Base-by-base conservation (phyloP, 1,140 invertebrate genomes). In the Caerostris darwini region DNA sequence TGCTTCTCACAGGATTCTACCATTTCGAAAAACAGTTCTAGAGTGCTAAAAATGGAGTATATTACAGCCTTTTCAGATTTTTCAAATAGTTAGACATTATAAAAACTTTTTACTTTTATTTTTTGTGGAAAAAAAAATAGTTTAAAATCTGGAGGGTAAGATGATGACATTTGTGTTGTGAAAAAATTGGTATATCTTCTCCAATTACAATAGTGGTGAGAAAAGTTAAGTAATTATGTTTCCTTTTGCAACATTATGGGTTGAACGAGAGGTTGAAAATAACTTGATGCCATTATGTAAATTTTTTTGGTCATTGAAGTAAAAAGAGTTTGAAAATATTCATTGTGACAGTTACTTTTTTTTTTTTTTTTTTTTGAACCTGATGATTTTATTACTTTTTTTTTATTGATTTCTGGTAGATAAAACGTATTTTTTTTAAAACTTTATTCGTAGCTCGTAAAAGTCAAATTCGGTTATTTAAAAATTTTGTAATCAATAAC, bases 61-160 rank as follows among this genome's bases (percentile, higher is more conserved):
- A 77, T 77, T 77, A 77, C 69, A 34, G 61, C 3, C 34, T 34
- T 12, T 77, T 77, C 50, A 19, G 50, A 77, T 34, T 77, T 34
- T 77, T 77, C 14, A 83, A 83, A 83, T 83, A 83, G 82, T 83
- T 83, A 83, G 82, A 54, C 82, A 5, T 56, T 54, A 19, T 83
- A 83, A 83, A 83, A 83, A n/a, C n/a, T n/a, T n/a, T n/a, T n/a
- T n/a, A n/a, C n/a, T n/a, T n/a, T n/a, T 19, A 50, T 77, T 77
- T 19, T 10, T 34, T 77, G 19, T 14, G 8, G 10, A 77, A 53
- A 77, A 71, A 77, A 7, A 61, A 10, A 7, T 8, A 10, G 8
- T 4, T 4, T 19, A 34, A n/a, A n/a, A n/a, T n/a, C n/a, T n/a
- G n/a, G n/a, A n/a, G n/a, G n/a, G n/a, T n/a, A n/a, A n/a, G n/a